phyloP scores from a whole-genome alignment of 2,888 invertebrate genomes.

The Tridacna crocea region DNA sequence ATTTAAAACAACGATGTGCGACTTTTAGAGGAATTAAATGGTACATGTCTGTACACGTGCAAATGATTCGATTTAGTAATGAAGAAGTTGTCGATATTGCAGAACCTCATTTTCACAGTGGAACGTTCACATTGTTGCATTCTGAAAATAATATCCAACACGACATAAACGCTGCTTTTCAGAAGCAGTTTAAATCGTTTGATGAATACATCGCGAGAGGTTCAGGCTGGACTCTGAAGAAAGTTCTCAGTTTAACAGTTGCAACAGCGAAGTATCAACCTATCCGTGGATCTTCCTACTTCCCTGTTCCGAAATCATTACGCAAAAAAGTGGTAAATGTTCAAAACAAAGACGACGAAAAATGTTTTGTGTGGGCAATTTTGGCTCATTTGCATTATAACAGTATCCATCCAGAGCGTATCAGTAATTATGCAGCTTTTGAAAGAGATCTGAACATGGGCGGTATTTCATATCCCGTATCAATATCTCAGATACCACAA shows the following conservation, averaged over 20 bases:
- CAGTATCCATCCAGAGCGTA: not conserved
- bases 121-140: not conserved
- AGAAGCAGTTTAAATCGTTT: constrained; percentile 19
- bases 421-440: constrained; percentile 13
- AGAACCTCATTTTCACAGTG: not conserved
- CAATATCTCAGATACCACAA: constrained; percentile 12
- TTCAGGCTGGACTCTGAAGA: constrained; percentile 32
- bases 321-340: constrained; percentile 28
- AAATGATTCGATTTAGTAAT: constrained; percentile 2
- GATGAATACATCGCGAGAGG: constrained; percentile 9
- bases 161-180: constrained; percentile 12
- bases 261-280: constrained; percentile 37
- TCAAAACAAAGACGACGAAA: constrained; percentile 31
- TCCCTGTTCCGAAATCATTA: constrained; percentile 47
- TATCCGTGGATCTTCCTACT: constrained; percentile 46
- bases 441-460: constrained; percentile 27
- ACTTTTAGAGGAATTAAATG: not conserved
- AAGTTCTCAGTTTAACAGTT: constrained; percentile 12
- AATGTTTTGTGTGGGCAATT: constrained; percentile 37
- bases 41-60: not conserved
- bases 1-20: not conserved
- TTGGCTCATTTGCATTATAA: constrained; percentile 17
- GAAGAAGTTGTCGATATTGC: not conserved
- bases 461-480: constrained; percentile 29
- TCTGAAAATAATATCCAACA: not conserved